Base-by-base conservation (phyloP, 2,888 invertebrate genomes). In the Caenorhabditis plicata region DNA sequence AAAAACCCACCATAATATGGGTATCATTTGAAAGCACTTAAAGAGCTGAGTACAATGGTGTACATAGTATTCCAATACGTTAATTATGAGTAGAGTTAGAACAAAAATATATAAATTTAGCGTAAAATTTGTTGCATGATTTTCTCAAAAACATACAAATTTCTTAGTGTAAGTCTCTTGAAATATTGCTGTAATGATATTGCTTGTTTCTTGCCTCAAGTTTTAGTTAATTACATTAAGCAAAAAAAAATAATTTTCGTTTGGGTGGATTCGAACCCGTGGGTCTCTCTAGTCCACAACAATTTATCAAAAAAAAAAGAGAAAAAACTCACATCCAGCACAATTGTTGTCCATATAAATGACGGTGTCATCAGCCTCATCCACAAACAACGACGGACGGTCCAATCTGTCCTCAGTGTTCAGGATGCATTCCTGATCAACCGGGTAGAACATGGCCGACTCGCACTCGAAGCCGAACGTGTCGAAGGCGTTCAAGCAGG, bases 321-420 rank as follows among this genome's bases (percentile, higher is more conserved):
- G 9, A 13, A 5, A 13, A 35, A 38, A 56, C 73, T 70, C 45
- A 77, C 78, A 77, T 60, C 80, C 80, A 49, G 80, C 80, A 47
- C 80, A 80, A 60, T 80, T 80, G 70, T 80, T 80, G 66, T 81
- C 80, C 71, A 80, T 63, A 65, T 80, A 80, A 60, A 80, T 69
- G 46, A 80, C 80, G n/a, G 64, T 69, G 46, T 80, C 80, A 42
- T 77, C 74, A 39, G 70, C 62, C 55, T 80, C 80, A 43, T 78
- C 76, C 22, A 75, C 70, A 61, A 80, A 80, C 25, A 80, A 67
- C 44, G 80, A 80, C n/a, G 80, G 80, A 2, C 65, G 62, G 50
- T 79, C 79, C 31, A 79, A 65, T 29, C 79, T 71, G 52, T 79
- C 79, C 47, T 80, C 80, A 13, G 80, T 79, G 66, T 80, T 80